Conservation (phyloP, 2,797 vertebrate genomes). For the Scleropages formosus region DNA sequence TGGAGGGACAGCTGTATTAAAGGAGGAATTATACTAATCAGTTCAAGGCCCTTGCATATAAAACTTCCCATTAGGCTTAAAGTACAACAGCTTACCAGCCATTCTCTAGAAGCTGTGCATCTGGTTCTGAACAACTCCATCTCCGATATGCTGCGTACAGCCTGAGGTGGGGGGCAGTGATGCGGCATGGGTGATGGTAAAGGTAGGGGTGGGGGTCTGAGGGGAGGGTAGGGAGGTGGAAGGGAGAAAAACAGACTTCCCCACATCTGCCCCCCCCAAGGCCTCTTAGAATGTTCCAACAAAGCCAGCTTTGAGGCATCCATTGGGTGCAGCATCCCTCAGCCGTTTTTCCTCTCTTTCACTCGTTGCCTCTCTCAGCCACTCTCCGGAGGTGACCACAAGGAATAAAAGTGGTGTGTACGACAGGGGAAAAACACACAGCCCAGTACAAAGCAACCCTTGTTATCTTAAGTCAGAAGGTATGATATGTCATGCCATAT, state of each 20-base stretch:
- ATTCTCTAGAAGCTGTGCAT: constrained; percentile 81
- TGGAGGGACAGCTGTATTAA: constrained; percentile 91
- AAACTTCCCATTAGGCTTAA: constrained; percentile 91
- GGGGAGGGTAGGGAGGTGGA: constrained; percentile 68
- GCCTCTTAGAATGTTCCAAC: constrained; percentile 71
- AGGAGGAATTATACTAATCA: constrained; percentile 90
- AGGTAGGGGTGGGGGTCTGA: constrained; percentile 62
- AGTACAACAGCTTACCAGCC: constrained; percentile 81
- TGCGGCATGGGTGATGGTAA: constrained; percentile 63
- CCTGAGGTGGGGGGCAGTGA: constrained; percentile 69
- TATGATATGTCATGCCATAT: constrained; percentile 81
- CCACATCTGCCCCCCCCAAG: constrained; percentile 29
- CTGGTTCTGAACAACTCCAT: constrained; percentile 81
- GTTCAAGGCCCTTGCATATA: constrained; percentile 88
- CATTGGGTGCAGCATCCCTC: constrained; percentile 79
- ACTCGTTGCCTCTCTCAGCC: constrained; percentile 10
- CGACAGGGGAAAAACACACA: constrained; percentile 36
- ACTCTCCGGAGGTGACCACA: constrained; percentile 3
- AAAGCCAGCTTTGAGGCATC: constrained; percentile 75
- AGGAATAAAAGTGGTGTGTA: constrained; percentile 77
- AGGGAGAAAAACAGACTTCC: constrained; percentile 60
- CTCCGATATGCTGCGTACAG: constrained; percentile 85
- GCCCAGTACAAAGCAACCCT: constrained; percentile 78
- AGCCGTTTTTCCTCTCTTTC: constrained; percentile 60
- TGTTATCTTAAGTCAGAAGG: constrained; percentile 86